Base-by-base conservation (phyloP, 2,113 vertebrate species). In the Ciconia boyciana region DNA sequence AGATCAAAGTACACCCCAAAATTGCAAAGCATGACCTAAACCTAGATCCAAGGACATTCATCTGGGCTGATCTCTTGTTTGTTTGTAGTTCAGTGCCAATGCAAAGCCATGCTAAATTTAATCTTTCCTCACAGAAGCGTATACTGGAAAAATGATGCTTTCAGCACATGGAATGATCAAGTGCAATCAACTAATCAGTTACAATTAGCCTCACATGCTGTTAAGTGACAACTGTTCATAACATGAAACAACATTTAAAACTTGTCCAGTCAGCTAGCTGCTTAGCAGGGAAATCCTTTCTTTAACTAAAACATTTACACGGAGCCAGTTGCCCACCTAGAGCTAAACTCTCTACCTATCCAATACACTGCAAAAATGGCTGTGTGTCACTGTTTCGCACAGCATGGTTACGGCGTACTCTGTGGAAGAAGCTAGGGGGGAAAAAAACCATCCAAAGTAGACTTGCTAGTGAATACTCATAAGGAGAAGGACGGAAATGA, bases 331-430 rank as follows among this genome's bases (percentile, higher is more conserved):
- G 6, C 44, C 60, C 31, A 60, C 22, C 75, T 25, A 25, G 20
- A 71, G 46, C 80, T 28, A 18, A 3, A 17, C 26, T 32, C 57
- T 16, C 54, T 13, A 3, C 1, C 70, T 10, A 11, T 3, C 34
- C 51, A 28, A 12, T 0, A 8, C 11, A 2, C 41, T 6, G 26
- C 52, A 48, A 11, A 28, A 31, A 26, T 1, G 11, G 18, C 6
- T 3, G 16, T 3, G 29, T 3, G 7, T 2, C 2, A 5, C 28
- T 2, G 15, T 2, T 13, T 1, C 1, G 29, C 52, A 7, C 32
- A 11, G 49, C 22, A 0, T 0, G 16, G 44, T 26, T 13, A 61
- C 0, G 8, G 41, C 2, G 2, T 5, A 2, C 46, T 11, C 52
- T 3, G 21, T 6, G 20, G 22, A 21, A 61, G 10, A 34, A 60